Evolutionary conservation across 2,113 vertebrate genomes (phyloP), one percentile per base, ranked within the genome.

Genomic region (Thamnaconus septentrionalis): DNA sequence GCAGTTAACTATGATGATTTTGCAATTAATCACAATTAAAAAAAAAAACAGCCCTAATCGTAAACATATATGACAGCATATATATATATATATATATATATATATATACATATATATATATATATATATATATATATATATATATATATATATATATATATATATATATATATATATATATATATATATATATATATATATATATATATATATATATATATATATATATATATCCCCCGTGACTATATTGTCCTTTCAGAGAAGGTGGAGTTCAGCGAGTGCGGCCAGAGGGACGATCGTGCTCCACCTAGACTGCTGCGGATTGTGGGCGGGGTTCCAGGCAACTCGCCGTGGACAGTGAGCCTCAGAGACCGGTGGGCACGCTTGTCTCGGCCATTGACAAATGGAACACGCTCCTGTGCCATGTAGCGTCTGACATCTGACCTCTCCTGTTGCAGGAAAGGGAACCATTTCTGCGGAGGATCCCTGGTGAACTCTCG

Each of bases 301-400:
- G 0, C 48, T 12, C 65, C 0, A 0, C 6, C 4, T 3, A 3
- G 43, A 7, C 83, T 7, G 75, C 3, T 81, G 42, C 94, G 96
- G 1, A 91, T 98, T 0, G 80, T 98, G 0, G 92, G 93, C 0
- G 97, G 96, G 4, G 55, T 71, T 31, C 95, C 95, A 0, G 96
- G 97, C 59, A 98, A 95, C 86, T 98, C 96, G 0, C 97, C 97
- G 3, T 98, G 96, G 96, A 98, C 97, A 0, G 94, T 98, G 85
- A 99, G 97, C 85, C 91, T 99, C 63, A 93, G 94, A 61, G 96
- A 96, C 86, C 89, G 94, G 97, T 97, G 76, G 89, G 93, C 71
- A 0, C 0, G 43, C 4, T 11, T 4, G 48, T 63, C 57, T 45
- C 18, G 31, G 31, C 11, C 40, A 8, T 47, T 11, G 53, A 60